Evolutionary conservation across 2,797 vertebrate species (phyloP).

Genomic region (Anisognathus igniventris): DNA sequence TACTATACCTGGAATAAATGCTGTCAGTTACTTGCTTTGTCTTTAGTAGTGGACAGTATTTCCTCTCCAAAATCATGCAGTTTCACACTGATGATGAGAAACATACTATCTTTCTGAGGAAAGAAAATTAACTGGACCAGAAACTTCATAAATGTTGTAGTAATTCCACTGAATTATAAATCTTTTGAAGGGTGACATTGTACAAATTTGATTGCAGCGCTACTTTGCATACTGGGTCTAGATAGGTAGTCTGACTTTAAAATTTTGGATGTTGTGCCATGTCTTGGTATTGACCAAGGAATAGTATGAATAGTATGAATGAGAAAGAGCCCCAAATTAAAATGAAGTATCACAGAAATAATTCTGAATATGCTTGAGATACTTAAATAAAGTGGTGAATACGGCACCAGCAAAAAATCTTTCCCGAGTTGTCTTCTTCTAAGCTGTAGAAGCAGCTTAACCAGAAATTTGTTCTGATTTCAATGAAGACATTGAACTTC

Average conservation of each 20-base stretch:
- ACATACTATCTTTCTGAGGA: background rate
- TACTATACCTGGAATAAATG: background rate
- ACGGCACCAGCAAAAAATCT: background rate
- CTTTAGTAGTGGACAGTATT: background rate
- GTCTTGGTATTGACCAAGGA: background rate
- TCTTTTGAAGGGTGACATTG: background rate
- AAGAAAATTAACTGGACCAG: background rate
- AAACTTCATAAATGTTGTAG: background rate
- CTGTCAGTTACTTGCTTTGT: background rate
- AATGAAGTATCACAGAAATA: background rate
- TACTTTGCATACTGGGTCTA: background rate
- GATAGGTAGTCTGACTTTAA: background rate
- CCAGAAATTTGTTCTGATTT: background rate
- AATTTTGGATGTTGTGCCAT: background rate
- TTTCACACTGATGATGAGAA: background rate
- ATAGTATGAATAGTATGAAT: background rate
- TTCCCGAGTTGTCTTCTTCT: background rate
- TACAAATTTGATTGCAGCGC: background rate
- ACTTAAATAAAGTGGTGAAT: background rate
- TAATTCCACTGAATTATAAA: background rate
- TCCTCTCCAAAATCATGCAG: background rate
- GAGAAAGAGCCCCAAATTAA: background rate
- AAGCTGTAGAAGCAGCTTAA: background rate
- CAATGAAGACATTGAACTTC: background rate
- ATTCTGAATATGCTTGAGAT: background rate